phyloP scores from a whole-genome alignment of 1,140 invertebrate species.

The Homarus americanus region DNA sequence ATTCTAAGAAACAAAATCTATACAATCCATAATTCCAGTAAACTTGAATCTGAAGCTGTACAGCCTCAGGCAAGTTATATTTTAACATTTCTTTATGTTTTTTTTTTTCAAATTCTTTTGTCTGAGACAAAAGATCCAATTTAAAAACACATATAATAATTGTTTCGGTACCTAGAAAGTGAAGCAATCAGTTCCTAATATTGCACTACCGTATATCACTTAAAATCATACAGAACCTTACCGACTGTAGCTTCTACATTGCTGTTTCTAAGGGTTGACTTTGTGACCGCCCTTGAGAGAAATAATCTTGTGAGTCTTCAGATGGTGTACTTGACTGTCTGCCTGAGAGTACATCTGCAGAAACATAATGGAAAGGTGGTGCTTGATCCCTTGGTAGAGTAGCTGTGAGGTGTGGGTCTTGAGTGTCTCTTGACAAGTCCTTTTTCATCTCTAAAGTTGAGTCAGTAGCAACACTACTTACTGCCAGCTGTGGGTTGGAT shows the following conservation, averaged over 20 bases:
- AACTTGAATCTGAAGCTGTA: no score
- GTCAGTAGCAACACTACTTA: constrained; percentile 49
- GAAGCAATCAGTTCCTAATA: no score
- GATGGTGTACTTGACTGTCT: background rate
- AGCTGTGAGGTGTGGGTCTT: constrained; percentile 57
- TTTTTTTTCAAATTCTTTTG: no score
- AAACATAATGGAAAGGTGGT: constrained; percentile 44
- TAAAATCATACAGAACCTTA: no score
- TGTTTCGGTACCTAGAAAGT: no score
- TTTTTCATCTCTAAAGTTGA: constrained; percentile 65
- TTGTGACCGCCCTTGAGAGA: constrained; percentile 48
- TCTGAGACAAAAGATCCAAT: no score
- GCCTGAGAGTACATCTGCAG: constrained; percentile 32
- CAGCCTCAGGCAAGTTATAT: no score
- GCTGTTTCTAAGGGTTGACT: constrained; percentile 70
- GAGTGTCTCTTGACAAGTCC: background rate
- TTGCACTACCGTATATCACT: no score
- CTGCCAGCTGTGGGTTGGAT: constrained; percentile 41
- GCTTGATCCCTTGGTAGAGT: constrained; percentile 62
- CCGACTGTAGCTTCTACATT: constrained; percentile 51
- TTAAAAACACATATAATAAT: no score
- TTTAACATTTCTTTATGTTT: no score
- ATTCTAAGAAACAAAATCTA: no score
- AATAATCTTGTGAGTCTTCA: constrained; percentile 13
- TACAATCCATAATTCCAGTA: no score